Base-by-base conservation (phyloP, 2,113 vertebrate species). In the Oncorhynchus gorbuscha region DNA sequence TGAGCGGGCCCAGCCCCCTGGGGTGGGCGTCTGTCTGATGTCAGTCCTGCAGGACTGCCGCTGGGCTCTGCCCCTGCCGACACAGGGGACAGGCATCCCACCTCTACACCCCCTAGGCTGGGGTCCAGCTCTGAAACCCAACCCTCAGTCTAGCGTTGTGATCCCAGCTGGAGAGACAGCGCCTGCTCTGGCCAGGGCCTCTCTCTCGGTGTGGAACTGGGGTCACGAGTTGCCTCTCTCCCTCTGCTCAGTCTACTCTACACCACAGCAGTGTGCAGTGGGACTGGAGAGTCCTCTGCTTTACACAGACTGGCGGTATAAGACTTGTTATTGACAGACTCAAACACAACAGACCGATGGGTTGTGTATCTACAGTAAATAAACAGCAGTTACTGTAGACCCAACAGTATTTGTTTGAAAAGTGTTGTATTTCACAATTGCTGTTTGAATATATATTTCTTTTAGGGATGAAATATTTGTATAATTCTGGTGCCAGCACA, bases 151-250 rank as follows among this genome's bases (percentile, higher is more conserved):
- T 88, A 86, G 85, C 90, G 83, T 87, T 91, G 85, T 86, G 89
- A 91, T 90, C 93, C 86, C 93, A 94, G 93, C 92, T 92, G 91
- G 92, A 93, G 85, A 81, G 89, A 86, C 88, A 81, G 82, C 83
- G 72, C 82, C 76, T 75, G 83, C 85, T 88, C 84, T 85, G 86
- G 86, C 86, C 79, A 49, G 77, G 85, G 85, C 81, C 83, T 84
- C 67, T 65, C 74, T 88, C 87, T 69, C 89, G 89, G 89, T 80
- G 71, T 86, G 90, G 76, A 48, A 85, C 81, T 81, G 77, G 88
- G 90, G 85, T 91, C 89, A 90, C 74, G 72, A 6, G 64, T 82
- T 86, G 85, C 90, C 13, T 45, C 71, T 83, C 91, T 84, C 51
- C 89, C 86, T 71, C 88, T 80, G 79, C 69, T 2, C 81, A 51